Evolutionary conservation across 1,140 invertebrate genomes (phyloP), one percentile per base, ranked within the genome.

Genomic region (Halyomorpha halys): DNA sequence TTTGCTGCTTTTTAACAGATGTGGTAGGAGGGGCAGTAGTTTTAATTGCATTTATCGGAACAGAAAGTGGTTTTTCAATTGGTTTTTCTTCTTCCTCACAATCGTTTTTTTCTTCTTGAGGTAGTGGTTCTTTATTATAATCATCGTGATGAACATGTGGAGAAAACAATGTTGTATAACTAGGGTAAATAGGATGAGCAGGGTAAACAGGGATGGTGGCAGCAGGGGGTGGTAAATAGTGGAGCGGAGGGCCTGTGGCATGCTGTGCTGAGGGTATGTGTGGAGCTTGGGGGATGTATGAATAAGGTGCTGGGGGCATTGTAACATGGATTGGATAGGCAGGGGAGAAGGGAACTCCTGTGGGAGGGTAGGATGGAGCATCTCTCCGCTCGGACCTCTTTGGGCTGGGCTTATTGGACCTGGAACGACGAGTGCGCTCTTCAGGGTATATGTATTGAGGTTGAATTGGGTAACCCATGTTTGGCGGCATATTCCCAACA

Each of bases 41-140:
- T 21, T 47, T 65, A 4, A 65, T 65, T 15, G 64, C 64, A 54
- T 63, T 59, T 27, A 59, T 60, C 25, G 54, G 54, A 19, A 60
- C 25, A 13, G 30, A 39, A 59, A n/a, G 47, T n/a, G 54, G 47
- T 49, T 59, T 59, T n/a, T 25, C 64, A 25, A 18, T 9, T n/a
- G 64, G 21, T 53, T 62, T 53, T 54, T 51, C 47, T 39, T 34
- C 49, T 15, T 65, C 54, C 11, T 44, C 44, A 14, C 18, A 16
- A 14, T 61, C 19, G 3, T 44, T 34, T 30, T 18, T 18, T 25
- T 27, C 27, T 53, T 65, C 59, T 53, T 59, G 3, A 15, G 34
- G 44, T 21, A 30, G 44, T 19, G 16, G 39, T 13, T 62, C 39
- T 25, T 62, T 44, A 39, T 61, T 16, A 44, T 47, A 45, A 16